phyloP scores from a whole-genome alignment of 1,140 invertebrate species.

The Armadillidium nasatum region DNA sequence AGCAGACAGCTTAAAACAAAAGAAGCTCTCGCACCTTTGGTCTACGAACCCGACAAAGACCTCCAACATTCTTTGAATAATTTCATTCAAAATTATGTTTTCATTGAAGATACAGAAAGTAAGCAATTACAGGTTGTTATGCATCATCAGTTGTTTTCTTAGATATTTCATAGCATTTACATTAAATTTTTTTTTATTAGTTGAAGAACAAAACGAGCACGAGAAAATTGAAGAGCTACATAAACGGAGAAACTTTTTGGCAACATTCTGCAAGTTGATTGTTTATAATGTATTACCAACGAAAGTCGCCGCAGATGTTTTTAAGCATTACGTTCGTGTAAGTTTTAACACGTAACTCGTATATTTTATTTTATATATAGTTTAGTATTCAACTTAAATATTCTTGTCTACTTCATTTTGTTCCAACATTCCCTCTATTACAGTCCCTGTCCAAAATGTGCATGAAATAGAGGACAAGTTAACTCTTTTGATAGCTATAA shows the following conservation, averaged over 20 bases:
- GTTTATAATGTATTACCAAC: constrained; percentile 95
- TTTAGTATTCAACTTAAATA: no score
- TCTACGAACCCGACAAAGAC: constrained; percentile 73
- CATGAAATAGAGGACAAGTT: no score
- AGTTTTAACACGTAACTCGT: constrained; percentile 32
- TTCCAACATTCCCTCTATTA: no score
- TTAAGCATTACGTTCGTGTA: constrained; percentile 95
- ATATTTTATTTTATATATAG: not conserved
- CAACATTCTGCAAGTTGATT: constrained; percentile 94
- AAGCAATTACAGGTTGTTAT: constrained; percentile 38
- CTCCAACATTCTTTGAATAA: constrained; percentile 78
- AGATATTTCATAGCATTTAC: no score
- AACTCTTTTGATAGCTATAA: no score
- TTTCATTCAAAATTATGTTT: constrained; percentile 91
- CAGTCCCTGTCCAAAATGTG: no score
- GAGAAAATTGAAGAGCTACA: constrained; percentile 91
- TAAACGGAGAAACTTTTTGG: constrained; percentile 90
- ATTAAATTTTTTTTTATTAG: constrained; percentile 36
- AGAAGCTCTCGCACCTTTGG: constrained; percentile 60
- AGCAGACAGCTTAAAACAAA: constrained; percentile 73
- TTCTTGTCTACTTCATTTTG: no score
- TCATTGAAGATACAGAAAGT: constrained; percentile 78
- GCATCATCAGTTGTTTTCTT: no score
- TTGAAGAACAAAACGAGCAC: constrained; percentile 84
- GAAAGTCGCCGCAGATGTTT: constrained; percentile 84